Evolutionary conservation across 1,140 invertebrate genomes (phyloP).

Genomic region (Himalopsyche phryganea): DNA sequence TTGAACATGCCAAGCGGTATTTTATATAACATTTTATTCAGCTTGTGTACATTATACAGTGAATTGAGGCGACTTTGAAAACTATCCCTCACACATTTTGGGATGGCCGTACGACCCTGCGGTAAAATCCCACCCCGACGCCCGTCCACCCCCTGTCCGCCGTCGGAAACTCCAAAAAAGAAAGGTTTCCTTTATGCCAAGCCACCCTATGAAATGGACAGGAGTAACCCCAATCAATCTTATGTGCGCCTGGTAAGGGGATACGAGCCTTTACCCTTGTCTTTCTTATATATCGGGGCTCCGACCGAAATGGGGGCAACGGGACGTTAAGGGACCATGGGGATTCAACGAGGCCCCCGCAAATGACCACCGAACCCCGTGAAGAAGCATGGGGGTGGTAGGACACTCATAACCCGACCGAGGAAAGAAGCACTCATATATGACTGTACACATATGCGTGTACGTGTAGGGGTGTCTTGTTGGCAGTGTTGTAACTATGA

Average conservation of each 20-base stretch:
- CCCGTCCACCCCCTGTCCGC: conserved; percentile 8
- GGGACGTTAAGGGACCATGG: conserved; percentile 6
- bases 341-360: too few relatives aligned
- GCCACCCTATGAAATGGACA: conserved; percentile 40
- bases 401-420: too few relatives aligned
- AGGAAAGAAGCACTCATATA: too few relatives aligned
- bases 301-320: background rate
- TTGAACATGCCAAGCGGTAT: background rate
- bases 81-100: too few relatives aligned
- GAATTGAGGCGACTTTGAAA: too few relatives aligned
- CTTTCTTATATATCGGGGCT: conserved; percentile 26
- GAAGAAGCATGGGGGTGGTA: too few relatives aligned
- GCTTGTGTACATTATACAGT: background rate
- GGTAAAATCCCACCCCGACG: background rate
- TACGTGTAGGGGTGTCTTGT: too few relatives aligned
- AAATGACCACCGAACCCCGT: too few relatives aligned
- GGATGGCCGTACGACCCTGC: background rate
- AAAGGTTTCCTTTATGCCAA: conserved; percentile 30
- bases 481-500: too few relatives aligned
- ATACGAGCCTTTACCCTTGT: conserved; percentile 32
- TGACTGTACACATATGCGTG: too few relatives aligned
- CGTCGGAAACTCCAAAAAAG: conserved; percentile 19
- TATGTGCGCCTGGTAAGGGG: conserved; percentile 26
- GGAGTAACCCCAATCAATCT: conserved; percentile 33
- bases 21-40: background rate